phyloP scores from a whole-genome alignment of 2,113 vertebrate genomes.

The Apteryx mantelli region DNA sequence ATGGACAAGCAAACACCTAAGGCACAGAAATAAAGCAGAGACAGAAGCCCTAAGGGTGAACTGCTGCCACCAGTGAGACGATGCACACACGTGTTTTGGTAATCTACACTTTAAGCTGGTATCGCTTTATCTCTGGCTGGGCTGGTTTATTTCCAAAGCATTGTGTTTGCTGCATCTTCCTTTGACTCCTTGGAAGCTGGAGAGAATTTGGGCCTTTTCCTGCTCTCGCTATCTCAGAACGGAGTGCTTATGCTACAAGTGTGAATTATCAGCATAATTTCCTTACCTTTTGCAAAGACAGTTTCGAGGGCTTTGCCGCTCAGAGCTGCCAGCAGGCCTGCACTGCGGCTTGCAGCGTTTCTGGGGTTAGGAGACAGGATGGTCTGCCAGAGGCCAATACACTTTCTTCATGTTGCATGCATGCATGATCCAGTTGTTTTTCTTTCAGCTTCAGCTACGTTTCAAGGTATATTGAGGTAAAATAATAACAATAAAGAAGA shows the following conservation, averaged over 20 bases:
- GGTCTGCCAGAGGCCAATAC: background rate
- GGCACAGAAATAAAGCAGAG: background rate
- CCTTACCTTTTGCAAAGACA: background rate
- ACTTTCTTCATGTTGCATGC: background rate
- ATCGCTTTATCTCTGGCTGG: background rate
- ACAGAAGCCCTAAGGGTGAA: background rate
- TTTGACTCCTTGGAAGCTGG: background rate
- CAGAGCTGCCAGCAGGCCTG: background rate
- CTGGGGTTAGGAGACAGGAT: background rate
- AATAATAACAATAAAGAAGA: background rate
- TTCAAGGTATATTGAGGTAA: constrained; percentile 45
- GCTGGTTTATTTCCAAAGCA: constrained; percentile 7
- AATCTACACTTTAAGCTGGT: background rate
- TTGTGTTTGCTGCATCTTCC: background rate
- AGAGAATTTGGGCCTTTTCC: background rate
- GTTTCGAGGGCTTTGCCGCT: background rate
- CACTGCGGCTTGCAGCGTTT: accelerated
- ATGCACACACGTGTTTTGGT: accelerated
- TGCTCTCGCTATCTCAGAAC: background rate
- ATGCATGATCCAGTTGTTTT: background rate
- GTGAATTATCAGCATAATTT: background rate
- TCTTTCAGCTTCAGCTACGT: constrained; percentile 43
- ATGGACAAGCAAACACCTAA: background rate
- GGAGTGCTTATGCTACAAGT: too few relatives aligned
- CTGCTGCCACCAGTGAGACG: background rate